Conservation (phyloP, 2,888 invertebrate genomes). For the Proisotoma minuta region DNA sequence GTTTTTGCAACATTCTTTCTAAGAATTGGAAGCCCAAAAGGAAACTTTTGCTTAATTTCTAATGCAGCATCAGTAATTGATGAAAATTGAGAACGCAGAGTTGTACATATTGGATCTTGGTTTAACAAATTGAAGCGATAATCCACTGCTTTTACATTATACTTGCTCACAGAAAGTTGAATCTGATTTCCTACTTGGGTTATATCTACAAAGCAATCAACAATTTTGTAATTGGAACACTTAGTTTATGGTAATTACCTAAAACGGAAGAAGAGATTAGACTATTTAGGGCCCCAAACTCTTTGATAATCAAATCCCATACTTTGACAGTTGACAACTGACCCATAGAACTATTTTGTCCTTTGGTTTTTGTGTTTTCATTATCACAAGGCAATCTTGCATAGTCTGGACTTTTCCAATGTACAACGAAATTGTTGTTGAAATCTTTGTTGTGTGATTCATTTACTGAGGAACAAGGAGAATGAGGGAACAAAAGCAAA, state of each 20-base stretch:
- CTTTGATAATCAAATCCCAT: background rate
- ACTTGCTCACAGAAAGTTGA: background rate
- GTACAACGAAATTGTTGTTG: too few species aligned
- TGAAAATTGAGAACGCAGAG: background rate
- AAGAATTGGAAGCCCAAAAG: background rate
- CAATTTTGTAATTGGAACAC: background rate
- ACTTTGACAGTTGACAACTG: background rate
- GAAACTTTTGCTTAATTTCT: background rate
- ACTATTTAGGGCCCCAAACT: background rate
- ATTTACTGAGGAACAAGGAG: too few species aligned
- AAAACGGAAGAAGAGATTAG: background rate
- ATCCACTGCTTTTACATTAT: background rate
- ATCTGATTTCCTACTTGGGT: conserved; percentile 1
- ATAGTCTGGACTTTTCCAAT: background rate
- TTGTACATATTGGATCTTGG: background rate
- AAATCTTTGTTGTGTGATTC: too few species aligned
- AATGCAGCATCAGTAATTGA: background rate
- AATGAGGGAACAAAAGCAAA: too few species aligned
- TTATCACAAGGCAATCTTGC: background rate
- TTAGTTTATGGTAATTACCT: background rate
- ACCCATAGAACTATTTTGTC: background rate
- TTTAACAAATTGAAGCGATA: background rate
- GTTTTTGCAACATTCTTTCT: background rate
- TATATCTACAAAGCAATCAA: background rate
- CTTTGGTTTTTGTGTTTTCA: background rate